Evolutionary conservation across 2,113 vertebrate genomes (phyloP).

Genomic region (Tupaia chinensis): DNA sequence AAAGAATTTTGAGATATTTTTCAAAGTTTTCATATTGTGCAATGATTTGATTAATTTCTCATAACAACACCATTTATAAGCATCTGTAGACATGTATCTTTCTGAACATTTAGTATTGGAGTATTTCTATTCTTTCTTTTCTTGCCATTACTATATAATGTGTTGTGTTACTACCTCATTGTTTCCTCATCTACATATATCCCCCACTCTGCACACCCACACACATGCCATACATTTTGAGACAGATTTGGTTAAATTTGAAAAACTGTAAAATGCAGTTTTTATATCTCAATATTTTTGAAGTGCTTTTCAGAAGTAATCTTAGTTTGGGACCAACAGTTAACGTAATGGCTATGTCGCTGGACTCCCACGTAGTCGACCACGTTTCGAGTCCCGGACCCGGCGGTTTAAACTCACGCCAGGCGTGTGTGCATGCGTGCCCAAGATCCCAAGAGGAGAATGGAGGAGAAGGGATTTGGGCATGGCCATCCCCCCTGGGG

Average conservation of each 20-base stretch:
- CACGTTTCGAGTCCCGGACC: too few species aligned
- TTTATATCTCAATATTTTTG: not conserved
- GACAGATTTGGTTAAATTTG: not conserved
- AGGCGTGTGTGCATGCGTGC: too few species aligned
- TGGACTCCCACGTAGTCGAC: too few species aligned
- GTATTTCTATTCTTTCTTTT: not conserved
- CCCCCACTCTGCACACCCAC: not conserved
- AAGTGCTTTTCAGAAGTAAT: not conserved
- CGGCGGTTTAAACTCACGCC: too few species aligned
- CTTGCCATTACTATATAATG: not conserved
- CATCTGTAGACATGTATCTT: not conserved
- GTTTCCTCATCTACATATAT: not conserved
- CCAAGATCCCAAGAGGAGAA: too few species aligned
- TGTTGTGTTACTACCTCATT: not conserved
- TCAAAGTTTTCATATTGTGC: not conserved
- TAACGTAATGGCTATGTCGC: too few species aligned
- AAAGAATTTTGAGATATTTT: constrained; percentile 13
- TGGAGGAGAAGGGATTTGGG: too few species aligned
- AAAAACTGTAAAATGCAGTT: not conserved
- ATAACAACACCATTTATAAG: not conserved
- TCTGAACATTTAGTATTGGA: not conserved
- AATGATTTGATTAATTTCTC: constrained; percentile 34
- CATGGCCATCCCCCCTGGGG: too few species aligned
- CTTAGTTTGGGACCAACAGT: not conserved
- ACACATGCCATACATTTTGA: not conserved